Evolutionary conservation across 2,797 vertebrate species (phyloP).

Genomic region (Chrysocyon brachyurus): DNA sequence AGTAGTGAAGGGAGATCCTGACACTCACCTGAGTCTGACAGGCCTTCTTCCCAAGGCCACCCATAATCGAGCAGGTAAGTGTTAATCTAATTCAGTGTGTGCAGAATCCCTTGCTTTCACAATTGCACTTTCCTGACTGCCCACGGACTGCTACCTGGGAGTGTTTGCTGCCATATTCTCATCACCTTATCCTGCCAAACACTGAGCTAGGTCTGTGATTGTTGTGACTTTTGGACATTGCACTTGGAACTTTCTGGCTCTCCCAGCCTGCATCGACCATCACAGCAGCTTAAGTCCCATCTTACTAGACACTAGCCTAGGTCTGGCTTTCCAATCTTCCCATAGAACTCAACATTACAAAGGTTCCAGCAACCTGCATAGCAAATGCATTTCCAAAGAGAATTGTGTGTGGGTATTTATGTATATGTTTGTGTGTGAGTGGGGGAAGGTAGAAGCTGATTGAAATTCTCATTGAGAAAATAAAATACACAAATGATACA

Average conservation of each 20-base stretch:
- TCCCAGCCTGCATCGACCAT: not conserved
- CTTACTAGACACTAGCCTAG: not conserved
- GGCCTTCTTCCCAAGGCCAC: not conserved
- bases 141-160: not conserved
- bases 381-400: not conserved
- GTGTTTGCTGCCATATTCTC: not conserved
- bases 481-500: not conserved
- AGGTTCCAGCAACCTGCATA: not conserved
- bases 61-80: not conserved
- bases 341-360: not conserved
- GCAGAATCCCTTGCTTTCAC: not conserved
- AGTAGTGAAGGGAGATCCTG: not conserved
- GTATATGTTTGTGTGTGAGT: not conserved
- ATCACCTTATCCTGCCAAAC: not conserved
- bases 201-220: not conserved
- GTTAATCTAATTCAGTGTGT: not conserved
- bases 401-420: not conserved
- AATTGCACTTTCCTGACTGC: not conserved
- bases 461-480: not conserved
- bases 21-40: not conserved
- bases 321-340: not conserved
- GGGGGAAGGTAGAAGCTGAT: not conserved
- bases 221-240: not conserved
- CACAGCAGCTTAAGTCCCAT: too few relatives aligned
- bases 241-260: not conserved